phyloP scores from a whole-genome alignment of 1,140 invertebrate species.

The Lordiphosa clarofinis region DNA sequence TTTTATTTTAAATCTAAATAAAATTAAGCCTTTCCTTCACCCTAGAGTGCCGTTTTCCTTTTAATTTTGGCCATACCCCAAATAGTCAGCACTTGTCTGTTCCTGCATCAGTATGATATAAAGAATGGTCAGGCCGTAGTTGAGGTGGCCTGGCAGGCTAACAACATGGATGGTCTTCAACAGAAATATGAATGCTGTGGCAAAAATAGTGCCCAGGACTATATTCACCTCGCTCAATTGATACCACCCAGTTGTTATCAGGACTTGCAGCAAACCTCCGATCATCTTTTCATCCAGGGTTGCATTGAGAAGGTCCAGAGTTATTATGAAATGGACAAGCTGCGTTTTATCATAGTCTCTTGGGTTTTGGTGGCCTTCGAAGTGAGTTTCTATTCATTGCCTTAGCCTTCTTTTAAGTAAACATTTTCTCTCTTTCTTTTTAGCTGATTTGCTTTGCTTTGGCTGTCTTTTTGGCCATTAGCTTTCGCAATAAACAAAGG shows the following conservation, averaged over 20 bases:
- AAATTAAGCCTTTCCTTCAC: background rate
- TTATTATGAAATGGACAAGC: conserved; percentile 57
- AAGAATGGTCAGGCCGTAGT: conserved; percentile 50
- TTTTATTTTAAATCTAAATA: background rate
- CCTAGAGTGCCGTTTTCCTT: conserved; percentile 63
- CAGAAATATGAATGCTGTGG: conserved; percentile 65
- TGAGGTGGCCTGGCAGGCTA: conserved; percentile 63
- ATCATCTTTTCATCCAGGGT: conserved; percentile 49
- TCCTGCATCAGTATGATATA: conserved; percentile 45
- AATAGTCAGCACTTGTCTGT: conserved; percentile 44
- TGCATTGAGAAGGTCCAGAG: conserved; percentile 63
- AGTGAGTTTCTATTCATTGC: no score
- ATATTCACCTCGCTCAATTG: conserved; percentile 46
- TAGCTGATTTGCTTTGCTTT: conserved; percentile 61
- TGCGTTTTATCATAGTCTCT: conserved; percentile 53
- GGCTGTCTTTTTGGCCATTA: conserved; percentile 62
- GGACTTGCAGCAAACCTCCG: conserved; percentile 36
- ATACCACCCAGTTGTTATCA: conserved; percentile 67
- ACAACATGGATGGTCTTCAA: conserved; percentile 68
- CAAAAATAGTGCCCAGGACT: conserved; percentile 65
- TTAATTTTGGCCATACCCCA: conserved; percentile 58
- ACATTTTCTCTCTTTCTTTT: no score
- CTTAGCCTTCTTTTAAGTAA: no score
- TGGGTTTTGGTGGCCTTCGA: conserved; percentile 65
- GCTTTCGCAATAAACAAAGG: conserved; percentile 73